A percentile compares a stretch with the other conserved stretches of the same genome.
Evolutionary conservation across 2,797 vertebrate genomes (phyloP).

Genomic region (Neoniphon sammara): DNA sequence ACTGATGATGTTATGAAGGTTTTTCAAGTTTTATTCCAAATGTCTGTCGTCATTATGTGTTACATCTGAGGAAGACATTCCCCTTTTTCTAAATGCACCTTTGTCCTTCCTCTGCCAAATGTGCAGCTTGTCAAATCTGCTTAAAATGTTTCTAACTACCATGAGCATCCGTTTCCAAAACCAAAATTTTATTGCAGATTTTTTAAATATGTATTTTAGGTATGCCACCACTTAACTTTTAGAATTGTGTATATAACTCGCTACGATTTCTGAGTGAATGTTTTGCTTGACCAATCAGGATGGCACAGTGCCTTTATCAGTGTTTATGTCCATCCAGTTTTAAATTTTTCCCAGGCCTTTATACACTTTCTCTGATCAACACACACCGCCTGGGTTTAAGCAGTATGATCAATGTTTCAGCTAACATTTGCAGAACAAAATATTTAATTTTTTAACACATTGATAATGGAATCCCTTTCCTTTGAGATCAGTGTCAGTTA

Average conservation of each 20-base stretch:
- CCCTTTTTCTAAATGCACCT: constrained; percentile 52
- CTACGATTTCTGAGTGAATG: neutral
- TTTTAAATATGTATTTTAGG: constrained; percentile 25
- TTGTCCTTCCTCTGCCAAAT: constrained; percentile 42
- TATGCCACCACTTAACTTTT: constrained; percentile 9
- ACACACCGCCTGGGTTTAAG: neutral
- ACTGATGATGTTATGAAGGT: constrained; percentile 14
- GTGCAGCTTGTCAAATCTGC: constrained; percentile 16
- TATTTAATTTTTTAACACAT: constrained; percentile 1
- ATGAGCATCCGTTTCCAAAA: constrained; percentile 18
- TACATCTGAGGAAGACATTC: constrained; percentile 53
- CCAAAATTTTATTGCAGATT: constrained; percentile 20
- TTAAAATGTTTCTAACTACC: constrained; percentile 48
- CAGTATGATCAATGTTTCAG: neutral
- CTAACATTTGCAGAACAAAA: neutral
- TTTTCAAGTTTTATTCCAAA: constrained; percentile 37
- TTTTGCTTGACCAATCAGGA: neutral
- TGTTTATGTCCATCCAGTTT: constrained; percentile 19
- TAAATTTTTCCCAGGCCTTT: constrained; percentile 2
- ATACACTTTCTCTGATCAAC: neutral
- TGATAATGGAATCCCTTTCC: neutral
- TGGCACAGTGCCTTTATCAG: constrained; percentile 33
- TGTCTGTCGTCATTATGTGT: neutral
- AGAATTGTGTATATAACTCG: constrained; percentile 23
- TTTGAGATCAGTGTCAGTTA: neutral